Evolutionary conservation across 2,113 vertebrate genomes (phyloP).

Genomic region (Columba janthina): DNA sequence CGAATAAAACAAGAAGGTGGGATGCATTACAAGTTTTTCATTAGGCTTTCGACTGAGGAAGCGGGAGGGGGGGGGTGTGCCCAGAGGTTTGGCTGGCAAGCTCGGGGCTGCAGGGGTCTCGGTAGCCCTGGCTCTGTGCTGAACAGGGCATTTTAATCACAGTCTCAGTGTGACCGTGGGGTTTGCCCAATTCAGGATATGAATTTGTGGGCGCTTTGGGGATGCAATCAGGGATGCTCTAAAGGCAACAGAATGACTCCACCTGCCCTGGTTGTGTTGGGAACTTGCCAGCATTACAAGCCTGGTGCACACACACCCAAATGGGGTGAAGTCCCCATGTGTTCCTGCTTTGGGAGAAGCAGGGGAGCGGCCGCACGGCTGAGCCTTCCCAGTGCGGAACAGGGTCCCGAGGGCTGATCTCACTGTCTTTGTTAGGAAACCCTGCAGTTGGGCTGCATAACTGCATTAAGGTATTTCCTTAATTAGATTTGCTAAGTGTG

Average conservation of each 20-base stretch:
- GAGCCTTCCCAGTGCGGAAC: background rate
- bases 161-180: rapidly evolving
- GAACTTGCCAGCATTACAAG: background rate
- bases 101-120: rapidly evolving
- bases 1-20: background rate
- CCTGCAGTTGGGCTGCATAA: background rate
- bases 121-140: background rate
- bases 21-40: background rate
- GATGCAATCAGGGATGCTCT: background rate
- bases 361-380: background rate
- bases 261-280: background rate
- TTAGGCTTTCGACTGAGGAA: background rate
- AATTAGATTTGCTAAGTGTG: slow-evolving; percentile 32
- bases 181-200: background rate
- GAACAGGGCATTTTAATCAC: background rate
- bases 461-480: slow-evolving; percentile 43
- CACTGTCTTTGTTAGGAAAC: rapidly evolving
- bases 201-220: background rate
- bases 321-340: background rate
- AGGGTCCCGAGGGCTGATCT: background rate
- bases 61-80: rapidly evolving
- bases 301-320: rapidly evolving
- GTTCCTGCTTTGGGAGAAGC: background rate
- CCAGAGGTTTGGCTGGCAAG: rapidly evolving
- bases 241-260: background rate